phyloP scores from a whole-genome alignment of 37 sponge, comb jelly and placozoan species.

The Tethya wilhelma region DNA sequence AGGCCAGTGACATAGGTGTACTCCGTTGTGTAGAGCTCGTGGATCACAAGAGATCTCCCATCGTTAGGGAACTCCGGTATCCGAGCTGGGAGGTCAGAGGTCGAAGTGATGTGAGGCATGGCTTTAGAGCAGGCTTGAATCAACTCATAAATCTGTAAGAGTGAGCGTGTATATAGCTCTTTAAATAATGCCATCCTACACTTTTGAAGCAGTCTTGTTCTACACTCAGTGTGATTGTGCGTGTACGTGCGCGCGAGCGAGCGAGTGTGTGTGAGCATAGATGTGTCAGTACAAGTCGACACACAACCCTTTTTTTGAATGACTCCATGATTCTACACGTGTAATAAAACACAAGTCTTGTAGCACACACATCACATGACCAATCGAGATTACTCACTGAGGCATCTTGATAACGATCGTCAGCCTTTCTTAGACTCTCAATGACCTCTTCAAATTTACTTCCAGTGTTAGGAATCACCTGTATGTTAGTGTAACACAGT shows the following conservation, averaged over 20 bases:
- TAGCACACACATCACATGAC: too few relatives aligned
- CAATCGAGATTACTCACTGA: slow-evolving; percentile 41
- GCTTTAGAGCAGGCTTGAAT: slow-evolving; percentile 52
- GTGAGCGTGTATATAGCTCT: neutral
- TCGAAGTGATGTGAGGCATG: slow-evolving; percentile 54
- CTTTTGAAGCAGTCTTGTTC: neutral
- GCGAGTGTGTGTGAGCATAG: neutral
- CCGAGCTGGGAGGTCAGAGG: slow-evolving; percentile 47
- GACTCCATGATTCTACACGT: too few relatives aligned
- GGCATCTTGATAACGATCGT: slow-evolving; percentile 46
- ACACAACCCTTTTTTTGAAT: too few relatives aligned
- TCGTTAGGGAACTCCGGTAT: slow-evolving; percentile 61
- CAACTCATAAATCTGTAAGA: slow-evolving; percentile 54
- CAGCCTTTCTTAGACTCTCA: slow-evolving; percentile 19
- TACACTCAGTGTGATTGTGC: too few relatives aligned
- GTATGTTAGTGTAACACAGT: too few relatives aligned
- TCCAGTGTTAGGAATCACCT: slow-evolving; percentile 31
- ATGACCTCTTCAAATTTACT: slow-evolving; percentile 29
- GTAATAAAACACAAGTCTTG: neutral
- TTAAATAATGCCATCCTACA: neutral
- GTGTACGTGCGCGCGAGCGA: neutral
- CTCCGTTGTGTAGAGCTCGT: slow-evolving; percentile 93
- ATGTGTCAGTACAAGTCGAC: neutral
- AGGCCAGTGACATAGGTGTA: slow-evolving; percentile 82
- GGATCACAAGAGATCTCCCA: slow-evolving; percentile 54